Conservation (phyloP, 2,113 vertebrate genomes). For the Psilopsiagon aymara region DNA sequence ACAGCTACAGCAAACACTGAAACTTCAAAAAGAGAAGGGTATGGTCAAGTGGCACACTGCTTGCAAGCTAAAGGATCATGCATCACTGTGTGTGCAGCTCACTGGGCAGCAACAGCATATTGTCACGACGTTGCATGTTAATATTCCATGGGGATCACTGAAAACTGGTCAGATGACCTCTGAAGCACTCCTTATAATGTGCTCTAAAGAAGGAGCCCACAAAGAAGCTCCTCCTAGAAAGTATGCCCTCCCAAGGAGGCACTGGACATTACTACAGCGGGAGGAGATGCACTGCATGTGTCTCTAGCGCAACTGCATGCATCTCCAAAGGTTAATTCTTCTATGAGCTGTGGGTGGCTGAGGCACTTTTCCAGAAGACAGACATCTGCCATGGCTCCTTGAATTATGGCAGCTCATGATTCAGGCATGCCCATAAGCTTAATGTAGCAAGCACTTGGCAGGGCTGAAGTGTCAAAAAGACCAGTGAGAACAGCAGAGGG, state of each 20-base stretch:
- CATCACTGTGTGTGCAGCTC: not conserved
- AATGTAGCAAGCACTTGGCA: not conserved
- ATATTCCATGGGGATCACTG: not conserved
- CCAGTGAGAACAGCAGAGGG: not conserved
- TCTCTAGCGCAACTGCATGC: not conserved
- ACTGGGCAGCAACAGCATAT: not conserved
- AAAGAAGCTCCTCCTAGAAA: not conserved
- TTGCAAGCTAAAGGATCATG: not conserved
- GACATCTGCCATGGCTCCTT: constrained; percentile 29
- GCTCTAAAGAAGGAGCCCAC: not conserved
- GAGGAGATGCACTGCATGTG: not conserved
- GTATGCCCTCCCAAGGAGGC: not conserved
- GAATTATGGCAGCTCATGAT: constrained; percentile 38
- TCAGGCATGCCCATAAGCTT: not conserved
- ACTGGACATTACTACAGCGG: not conserved
- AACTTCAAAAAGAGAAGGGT: not conserved
- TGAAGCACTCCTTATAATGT: not conserved
- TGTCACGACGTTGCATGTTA: not conserved
- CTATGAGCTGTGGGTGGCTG: not conserved
- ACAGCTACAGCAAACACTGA: not conserved
- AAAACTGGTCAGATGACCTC: not conserved
- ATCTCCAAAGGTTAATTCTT: constrained; percentile 40
- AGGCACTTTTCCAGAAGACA: constrained; percentile 39
- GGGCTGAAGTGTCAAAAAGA: not conserved
- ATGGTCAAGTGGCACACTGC: not conserved